These are phyloP conservation scores for Sphaerophoria taeniata DNA, from an alignment of 2,888 invertebrate genomes.

Conservation along the genomic window DNA sequence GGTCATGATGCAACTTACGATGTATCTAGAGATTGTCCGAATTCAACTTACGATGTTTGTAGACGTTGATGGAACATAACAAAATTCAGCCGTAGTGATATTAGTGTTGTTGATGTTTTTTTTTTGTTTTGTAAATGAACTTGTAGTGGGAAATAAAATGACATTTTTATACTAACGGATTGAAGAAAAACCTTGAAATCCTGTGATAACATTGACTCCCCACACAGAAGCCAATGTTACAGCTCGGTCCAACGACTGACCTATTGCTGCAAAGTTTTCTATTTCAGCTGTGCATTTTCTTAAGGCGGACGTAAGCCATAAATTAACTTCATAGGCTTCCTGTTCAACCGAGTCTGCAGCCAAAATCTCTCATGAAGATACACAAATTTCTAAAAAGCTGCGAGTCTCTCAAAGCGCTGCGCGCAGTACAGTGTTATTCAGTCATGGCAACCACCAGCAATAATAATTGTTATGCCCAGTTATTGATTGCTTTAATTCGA, in stretches of 20 bases:
- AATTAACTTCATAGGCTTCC: slow-evolving; percentile 58
- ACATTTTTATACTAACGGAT: not conserved
- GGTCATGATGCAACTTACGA: not conserved
- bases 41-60: not conserved
- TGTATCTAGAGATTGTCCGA: slow-evolving; percentile 1
- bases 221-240: slow-evolving; percentile 48
- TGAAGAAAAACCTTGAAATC: not conserved
- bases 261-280: slow-evolving; percentile 68
- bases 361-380: slow-evolving; percentile 52
- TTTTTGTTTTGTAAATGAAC: not conserved
- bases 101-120: not conserved
- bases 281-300: not conserved
- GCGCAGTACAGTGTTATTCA: no score
- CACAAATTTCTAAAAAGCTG: slow-evolving; percentile 42
- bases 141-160: not conserved
- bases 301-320: slow-evolving; percentile 27
- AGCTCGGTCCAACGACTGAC: slow-evolving; percentile 50
- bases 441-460: slow-evolving; percentile 20
- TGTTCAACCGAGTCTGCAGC: slow-evolving; percentile 34
- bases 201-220: slow-evolving; percentile 52
- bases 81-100: not conserved
- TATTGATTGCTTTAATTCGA: slow-evolving; percentile 73
- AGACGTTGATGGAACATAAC: not conserved
- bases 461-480: slow-evolving; percentile 71
- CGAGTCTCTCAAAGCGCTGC: not conserved